Conservation (phyloP, 2,888 invertebrate species). For the Acanthopleura granulata region DNA sequence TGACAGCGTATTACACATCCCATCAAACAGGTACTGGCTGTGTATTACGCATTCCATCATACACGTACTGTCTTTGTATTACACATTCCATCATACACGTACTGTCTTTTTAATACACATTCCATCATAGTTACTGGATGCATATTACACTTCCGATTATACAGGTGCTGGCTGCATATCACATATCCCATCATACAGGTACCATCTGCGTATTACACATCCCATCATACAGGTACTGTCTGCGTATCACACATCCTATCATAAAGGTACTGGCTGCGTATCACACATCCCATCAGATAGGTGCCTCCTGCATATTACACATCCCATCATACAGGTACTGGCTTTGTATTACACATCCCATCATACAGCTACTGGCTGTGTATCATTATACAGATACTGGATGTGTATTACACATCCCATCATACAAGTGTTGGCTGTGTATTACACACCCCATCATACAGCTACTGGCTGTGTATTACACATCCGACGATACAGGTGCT, state of each 20-base stretch:
- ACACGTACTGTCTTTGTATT: not conserved
- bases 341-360: not conserved
- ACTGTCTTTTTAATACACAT: not conserved
- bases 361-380: not conserved
- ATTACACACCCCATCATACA: not conserved
- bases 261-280: constrained; percentile 26
- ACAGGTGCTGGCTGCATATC: constrained; percentile 20
- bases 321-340: not conserved
- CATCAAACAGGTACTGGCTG: not conserved
- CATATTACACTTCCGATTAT: constrained; percentile 11
- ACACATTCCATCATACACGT: not conserved
- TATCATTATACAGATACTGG: too few relatives aligned
- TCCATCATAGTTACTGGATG: not conserved
- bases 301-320: constrained; percentile 17
- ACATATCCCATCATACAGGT: not conserved
- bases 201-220: constrained; percentile 18
- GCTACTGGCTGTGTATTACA: too few relatives aligned
- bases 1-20: constrained; percentile 21
- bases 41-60: not conserved
- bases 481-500: too few relatives aligned
- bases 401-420: constrained; percentile 20
- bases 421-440: constrained; percentile 18
- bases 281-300: not conserved
- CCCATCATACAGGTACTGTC: not conserved
- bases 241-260: too few relatives aligned